Evolutionary conservation across 2,113 vertebrate species (phyloP), one percentile per base, ranked within the genome.

Genomic region (Heterotis niloticus): DNA sequence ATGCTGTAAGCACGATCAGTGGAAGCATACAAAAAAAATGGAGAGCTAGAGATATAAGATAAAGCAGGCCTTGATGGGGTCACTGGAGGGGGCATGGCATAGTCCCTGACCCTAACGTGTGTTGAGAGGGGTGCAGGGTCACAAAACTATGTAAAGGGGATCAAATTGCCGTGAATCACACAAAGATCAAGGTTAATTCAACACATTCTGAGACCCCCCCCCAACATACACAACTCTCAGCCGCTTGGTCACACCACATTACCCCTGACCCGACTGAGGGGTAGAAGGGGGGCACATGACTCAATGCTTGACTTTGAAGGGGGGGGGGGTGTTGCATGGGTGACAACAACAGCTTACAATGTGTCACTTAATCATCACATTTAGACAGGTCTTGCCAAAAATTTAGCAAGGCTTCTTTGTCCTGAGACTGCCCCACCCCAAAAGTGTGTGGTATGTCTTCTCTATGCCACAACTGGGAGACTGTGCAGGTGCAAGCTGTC

Each of bases 1-100:
- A 83, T 79, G 57, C 84, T 87, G 87, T 87, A 77, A 7, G 84
- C 86, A 83, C 80, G 86, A 86, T 86, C 88, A 84, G 82, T 87
- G 83, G 89, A 88, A 88, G 81, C 66, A 67, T 34, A 75, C 77
- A 72, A 81, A 80, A 82, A 80, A 82, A 79, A 73, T 76, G 78
- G 83, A 81, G 68, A 82, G 81, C 77, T 80, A 79, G 81, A 84
- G 74, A 66, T 85, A 90, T 88, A 88, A 87, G 88, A 57, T 28
- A 24, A 77, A 54, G 20, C 51, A 51, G 14, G 23, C 23, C 52
- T 24, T 28, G 18, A 4, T 24, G 57, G 34, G 20, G 56, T 28
- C 57, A 16, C n/a, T 13, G 73, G 68, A n/a, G 77, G 18, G 64
- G 34, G 57, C 65, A 4, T 4, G 52, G 28, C 69, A 54, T 68